These are phyloP conservation scores for Ricordea florida DNA, from an alignment of 92 coral and sea anemone genomes.

Conservation along the genomic window DNA sequence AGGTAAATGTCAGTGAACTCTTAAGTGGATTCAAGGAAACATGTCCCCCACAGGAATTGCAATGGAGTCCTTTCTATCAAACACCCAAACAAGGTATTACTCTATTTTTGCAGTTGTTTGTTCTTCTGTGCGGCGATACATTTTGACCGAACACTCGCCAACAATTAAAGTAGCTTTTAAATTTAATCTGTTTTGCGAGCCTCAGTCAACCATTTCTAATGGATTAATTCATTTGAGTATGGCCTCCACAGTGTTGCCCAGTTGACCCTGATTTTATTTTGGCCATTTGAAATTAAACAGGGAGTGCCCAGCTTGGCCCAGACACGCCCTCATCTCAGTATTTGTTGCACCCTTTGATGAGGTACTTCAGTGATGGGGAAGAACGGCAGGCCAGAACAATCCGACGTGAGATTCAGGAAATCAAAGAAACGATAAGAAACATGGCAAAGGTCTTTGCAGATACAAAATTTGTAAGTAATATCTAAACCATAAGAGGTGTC, in stretches of 20 bases:
- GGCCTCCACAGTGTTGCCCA: no score
- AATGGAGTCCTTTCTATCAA: slow-evolving; percentile 7
- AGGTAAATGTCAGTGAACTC: slow-evolving; percentile 10
- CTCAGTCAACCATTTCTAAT: no score
- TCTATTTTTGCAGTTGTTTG: no score
- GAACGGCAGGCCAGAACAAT: slow-evolving; percentile 47
- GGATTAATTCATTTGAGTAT: no score
- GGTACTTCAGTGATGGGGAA: slow-evolving; percentile 37
- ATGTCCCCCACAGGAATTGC: slow-evolving; percentile 30
- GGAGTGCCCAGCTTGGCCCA: not conserved
- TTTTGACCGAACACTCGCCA: no score
- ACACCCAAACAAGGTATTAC: slow-evolving; percentile 27
- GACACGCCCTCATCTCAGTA: not conserved
- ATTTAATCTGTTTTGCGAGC: no score
- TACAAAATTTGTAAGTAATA: slow-evolving; percentile 48
- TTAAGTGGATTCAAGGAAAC: slow-evolving; percentile 53
- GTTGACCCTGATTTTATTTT: not conserved
- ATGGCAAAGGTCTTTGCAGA: slow-evolving; percentile 59
- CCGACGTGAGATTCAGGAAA: slow-evolving; percentile 51
- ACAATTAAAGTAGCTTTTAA: no score
- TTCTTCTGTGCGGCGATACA: no score
- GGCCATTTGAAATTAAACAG: not conserved
- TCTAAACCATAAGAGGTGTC: no score
- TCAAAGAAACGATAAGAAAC: slow-evolving; percentile 40
- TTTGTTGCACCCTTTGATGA: slow-evolving; percentile 40